These are phyloP conservation scores for Anas capensis DNA, from an alignment of 2,797 vertebrate genomes.

Conservation along the genomic window DNA sequence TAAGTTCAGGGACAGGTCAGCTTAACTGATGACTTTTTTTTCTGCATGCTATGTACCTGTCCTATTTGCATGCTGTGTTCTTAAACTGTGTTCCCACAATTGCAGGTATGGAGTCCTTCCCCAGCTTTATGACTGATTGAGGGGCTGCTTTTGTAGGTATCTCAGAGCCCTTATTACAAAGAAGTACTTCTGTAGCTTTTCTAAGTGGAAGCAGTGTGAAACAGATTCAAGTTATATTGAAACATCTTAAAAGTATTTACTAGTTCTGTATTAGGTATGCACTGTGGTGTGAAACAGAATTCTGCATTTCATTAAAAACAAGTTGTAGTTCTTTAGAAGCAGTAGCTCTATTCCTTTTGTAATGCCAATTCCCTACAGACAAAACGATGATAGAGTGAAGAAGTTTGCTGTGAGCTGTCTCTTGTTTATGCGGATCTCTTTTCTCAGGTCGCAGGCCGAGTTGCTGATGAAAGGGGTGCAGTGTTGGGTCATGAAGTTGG, in stretches of 20 bases:
- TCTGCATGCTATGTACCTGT: not conserved
- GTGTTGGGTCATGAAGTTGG: constrained; percentile 96
- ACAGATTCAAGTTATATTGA: not conserved
- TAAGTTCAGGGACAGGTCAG: not conserved
- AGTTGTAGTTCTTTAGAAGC: not conserved
- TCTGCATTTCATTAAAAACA: not conserved
- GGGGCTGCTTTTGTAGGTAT: not conserved
- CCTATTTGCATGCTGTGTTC: not conserved
- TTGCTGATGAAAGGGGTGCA: constrained; percentile 95
- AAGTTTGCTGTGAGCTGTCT: not conserved
- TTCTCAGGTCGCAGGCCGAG: constrained; percentile 91
- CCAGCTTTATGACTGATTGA: not conserved
- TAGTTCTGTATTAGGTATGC: not conserved
- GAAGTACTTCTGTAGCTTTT: not conserved
- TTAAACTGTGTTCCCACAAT: not conserved
- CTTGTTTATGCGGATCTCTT: not conserved
- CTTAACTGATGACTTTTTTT: not conserved
- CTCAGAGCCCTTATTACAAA: not conserved
- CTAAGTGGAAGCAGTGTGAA: not conserved
- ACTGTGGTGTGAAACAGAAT: not conserved
- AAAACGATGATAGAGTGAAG: not conserved
- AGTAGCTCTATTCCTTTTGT: not conserved
- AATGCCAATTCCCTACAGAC: fast-evolving
- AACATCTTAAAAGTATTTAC: not conserved
- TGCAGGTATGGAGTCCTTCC: not conserved